Base-by-base conservation (phyloP, 2,888 invertebrate species). In the Pilophorus perplexus region DNA sequence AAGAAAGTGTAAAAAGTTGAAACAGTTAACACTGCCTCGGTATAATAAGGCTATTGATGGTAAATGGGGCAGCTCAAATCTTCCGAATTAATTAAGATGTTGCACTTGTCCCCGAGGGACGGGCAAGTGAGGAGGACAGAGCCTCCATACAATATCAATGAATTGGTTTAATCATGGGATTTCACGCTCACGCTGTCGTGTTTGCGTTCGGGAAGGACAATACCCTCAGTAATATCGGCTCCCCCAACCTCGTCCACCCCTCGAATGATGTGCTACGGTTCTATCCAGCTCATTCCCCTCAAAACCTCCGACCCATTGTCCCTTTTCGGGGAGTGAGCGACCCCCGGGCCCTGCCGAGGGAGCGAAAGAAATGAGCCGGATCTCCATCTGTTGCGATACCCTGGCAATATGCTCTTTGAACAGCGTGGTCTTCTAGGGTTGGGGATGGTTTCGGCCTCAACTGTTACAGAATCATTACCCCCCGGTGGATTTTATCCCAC, bases 81-180 rank as follows among this genome's bases (percentile, higher is more conserved):
- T 64, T 38, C 42, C 8, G 66, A 66, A 57, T 66, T 66, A 66
- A 66, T 66, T 57, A 66, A 66, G 66, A 66, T 38, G 52, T 52
- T 62, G 50, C 66, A 66, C 66, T 66, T 66, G 57, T 46, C 48
- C 64, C 40, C 64, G 27, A 23, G 37, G n/a, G 40, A 40, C 55
- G 25, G 38, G 23, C 22, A 20, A 16, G 33, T 16, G 37, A 50
- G 14, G 48, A 18, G 27, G 28, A 3, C n/a, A 6, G 33, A 33
- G 33, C 6, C 12, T 28, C 64, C 52, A 54, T 66, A 66, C 66
- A 66, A 66, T 66, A 66, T 57, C 66, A 66, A 66, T 66, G 66
- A 66, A 66, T 66, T 66, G 44, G 66, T 66, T 66, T 66, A 66
- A 66, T 66, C 66, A 66, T 55, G 48, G 23, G 66, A 66, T 66